Evolutionary conservation across 2,888 invertebrate genomes (phyloP).

Genomic region (Papilio gigon): DNA sequence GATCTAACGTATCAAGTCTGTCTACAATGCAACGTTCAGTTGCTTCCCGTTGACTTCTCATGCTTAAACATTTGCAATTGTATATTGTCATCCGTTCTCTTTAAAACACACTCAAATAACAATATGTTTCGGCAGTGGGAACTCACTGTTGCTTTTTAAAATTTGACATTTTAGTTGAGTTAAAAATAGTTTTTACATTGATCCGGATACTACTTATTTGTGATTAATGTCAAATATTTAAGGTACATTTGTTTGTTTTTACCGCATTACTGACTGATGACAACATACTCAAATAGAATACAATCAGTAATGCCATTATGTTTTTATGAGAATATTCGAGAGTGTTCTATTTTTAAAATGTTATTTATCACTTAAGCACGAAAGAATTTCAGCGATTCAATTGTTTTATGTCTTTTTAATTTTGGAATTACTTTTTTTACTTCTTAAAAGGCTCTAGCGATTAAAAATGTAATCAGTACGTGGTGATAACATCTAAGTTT

Average conservation of each 20-base stretch:
- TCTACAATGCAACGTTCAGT: neutral
- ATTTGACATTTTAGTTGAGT: neutral
- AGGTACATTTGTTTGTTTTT: neutral
- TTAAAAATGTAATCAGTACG: constrained; percentile 30
- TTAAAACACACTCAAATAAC: neutral
- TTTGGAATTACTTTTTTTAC: too few relatives aligned
- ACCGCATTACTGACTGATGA: neutral
- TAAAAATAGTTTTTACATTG: constrained; percentile 4
- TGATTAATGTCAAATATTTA: constrained; percentile 1
- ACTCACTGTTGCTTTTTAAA: neutral
- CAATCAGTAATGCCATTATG: neutral
- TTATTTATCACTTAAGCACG: too few relatives aligned
- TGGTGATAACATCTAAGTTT: constrained; percentile 31
- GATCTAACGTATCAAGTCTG: neutral
- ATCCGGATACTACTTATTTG: neutral
- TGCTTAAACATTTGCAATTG: neutral
- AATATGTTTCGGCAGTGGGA: neutral
- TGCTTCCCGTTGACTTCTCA: too few relatives aligned
- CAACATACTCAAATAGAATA: neutral
- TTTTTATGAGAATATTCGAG: neutral
- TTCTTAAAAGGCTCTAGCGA: neutral
- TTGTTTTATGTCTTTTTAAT: too few relatives aligned
- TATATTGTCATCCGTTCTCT: neutral
- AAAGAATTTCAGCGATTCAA: too few relatives aligned
- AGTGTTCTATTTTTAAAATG: neutral